Evolutionary conservation across 2,797 vertebrate genomes (phyloP), one percentile per base, ranked within the genome.

Genomic region (Fistularia commersonii): DNA sequence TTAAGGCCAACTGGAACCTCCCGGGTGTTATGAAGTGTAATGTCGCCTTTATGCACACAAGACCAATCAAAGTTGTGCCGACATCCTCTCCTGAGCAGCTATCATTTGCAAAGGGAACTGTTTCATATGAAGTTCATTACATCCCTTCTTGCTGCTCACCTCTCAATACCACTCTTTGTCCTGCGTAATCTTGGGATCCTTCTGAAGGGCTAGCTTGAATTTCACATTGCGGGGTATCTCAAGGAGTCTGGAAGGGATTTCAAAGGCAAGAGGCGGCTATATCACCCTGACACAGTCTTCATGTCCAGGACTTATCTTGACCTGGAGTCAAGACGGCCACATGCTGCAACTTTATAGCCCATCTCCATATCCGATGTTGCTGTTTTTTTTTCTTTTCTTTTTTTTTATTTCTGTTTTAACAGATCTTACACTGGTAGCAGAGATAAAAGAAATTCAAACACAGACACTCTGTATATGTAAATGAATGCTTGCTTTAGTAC

Each of bases 121-220:
- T 87, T 88, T 86, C 77, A 79, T 70, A 81, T 82, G 75, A 83
- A 85, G 70, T 89, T 91, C 82, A 87, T 85, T 79, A 85, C 82
- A 84, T 84, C 87, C 84, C 80, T 73, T 85, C 76, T 75, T 38
- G 52, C 73, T 7, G 71, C 69, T 75, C 61, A 55, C 70, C 70
- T 64, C 79, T 90, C 86, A 91, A 91, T 87, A 85, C 75, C 0
- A 15, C 68, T 74, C 89, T 90, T 91, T 92, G 91, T 91, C 79
- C 40, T 32, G 44, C n/a, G 57, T 82, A 82, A 84, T 89, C 87
- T 89, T 52, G 54, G 72, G 71, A 84, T 88, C 85, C 83, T 62
- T 85, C 86, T 73, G 82, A 86, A 85, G 67, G 56, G 67, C 80
- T 72, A 81, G 89, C 81, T 92, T 81, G 74, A 76, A 80, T 91